Base-by-base conservation (phyloP, 2,888 invertebrate species). In the Heliconius hortense region DNA sequence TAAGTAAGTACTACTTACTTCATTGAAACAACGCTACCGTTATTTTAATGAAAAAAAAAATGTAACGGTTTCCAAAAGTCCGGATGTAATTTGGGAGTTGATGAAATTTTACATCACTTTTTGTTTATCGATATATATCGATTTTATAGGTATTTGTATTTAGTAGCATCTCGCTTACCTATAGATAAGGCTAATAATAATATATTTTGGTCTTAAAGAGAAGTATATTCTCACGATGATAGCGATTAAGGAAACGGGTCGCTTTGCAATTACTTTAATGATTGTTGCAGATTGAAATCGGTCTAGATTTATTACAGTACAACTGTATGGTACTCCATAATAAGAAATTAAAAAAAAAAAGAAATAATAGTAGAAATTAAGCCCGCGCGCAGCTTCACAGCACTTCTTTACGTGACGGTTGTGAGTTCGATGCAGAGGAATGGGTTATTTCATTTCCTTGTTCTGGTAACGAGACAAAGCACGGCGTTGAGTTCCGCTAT, bases 1-100 rank as follows among this genome's bases (percentile, higher is more conserved):
- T n/a, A 56, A 56, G 56, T n/a, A 56, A 56, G 56, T 56, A 56
- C n/a, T 53, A 53, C 21, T 53, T 53, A n/a, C n/a, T 56, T 56
- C n/a, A 18, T n/a, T 56, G 56, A n/a, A 10, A n/a, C 13, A 18
- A 62, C 67, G 8, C 8, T 43, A 68, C 68, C 28, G 68, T 68
- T 53, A 53, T 68, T 53, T 48, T 48, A 11, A 53, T 53, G 21
- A 28, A 53, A 68, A 48, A 63, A 64, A 39, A 13, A 7, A 24
- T 35, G 13, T 53, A 53, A 48, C 48, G 68, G 67, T 31, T 3
- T n/a, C 26, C 21, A 48, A 28, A 53, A 53, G 8, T 21, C 48
- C 68, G 48, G 53, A 53, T 28, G 53, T 53, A 21, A 53, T 68
- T 68, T 68, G 18, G 26, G 26, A 26, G 48, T 53, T n/a, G 48